Evolutionary conservation across 2,113 vertebrate species (phyloP), one percentile per base, ranked within the genome.

Genomic region (Bos taurus): DNA sequence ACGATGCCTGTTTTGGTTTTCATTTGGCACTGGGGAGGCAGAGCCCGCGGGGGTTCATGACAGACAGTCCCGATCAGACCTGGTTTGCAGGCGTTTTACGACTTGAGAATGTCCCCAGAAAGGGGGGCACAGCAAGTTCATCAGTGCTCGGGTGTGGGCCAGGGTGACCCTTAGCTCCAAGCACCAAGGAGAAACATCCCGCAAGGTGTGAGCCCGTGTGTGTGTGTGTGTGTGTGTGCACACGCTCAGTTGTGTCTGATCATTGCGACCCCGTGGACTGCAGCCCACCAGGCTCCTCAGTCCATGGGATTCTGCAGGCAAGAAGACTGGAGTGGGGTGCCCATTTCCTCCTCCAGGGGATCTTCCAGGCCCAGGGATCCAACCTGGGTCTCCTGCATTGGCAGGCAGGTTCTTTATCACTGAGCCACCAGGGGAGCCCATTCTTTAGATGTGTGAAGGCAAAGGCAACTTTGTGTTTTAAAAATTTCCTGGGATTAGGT

Each of bases 41-140:
- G 17, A 9, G 11, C 1, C 7, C 0, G 0, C 0, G 1, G 2
- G 11, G 11, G 2, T 4, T 8, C 10, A 4, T 21, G 2, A 74
- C 30, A 36, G 21, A 3, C 1, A 0, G 15, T 21, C 17, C 77
- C 7, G 0, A 17, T 26, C 17, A 30, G 40, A 23, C 11, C 91
- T 7, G 52, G 33, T 19, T 2, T 2, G 13, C 6, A 1, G 56
- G 4, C 4, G 4, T 56, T 54, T 36, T 36, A 7, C 2, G 3
- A 1, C 4, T 17, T 33, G 52, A 62, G 16, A 30, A 19, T 0
- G 7, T 30, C 23, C 40, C 21, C 1, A 3, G 40, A 5, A 15
- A 48, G 23, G 9, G 4, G 4, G 17, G 25, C 3, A 5, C 14
- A 30, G 43, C 13, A 7, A 11, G 23, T 17, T 40, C 26, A 48